A percentile compares a stretch with the other conserved stretches of the same genome.
phyloP scores from a whole-genome alignment of 2,888 invertebrate species.

The Metallyticus violacea region DNA sequence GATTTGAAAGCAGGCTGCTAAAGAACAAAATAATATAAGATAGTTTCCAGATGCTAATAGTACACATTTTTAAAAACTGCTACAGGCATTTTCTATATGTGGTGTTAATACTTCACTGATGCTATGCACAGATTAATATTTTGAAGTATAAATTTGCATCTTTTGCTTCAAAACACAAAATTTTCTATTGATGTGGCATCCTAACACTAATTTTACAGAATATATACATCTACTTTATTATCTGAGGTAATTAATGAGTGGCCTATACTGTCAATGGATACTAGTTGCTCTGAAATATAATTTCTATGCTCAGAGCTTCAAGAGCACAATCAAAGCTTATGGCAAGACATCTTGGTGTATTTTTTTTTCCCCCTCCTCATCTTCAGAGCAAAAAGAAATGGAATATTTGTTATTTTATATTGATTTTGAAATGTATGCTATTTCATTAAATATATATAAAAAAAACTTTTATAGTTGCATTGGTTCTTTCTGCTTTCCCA shows the following conservation, averaged over 20 bases:
- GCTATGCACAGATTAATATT: no score
- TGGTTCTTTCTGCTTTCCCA: background rate
- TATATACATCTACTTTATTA: no score
- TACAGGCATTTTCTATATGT: no score
- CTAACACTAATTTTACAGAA: background rate
- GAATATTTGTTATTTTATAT: constrained; percentile 23
- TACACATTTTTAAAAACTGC: no score
- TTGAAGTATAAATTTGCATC: background rate
- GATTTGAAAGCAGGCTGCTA: no score
- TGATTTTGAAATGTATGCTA: constrained; percentile 23
- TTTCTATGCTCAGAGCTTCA: background rate
- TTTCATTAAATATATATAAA: constrained; percentile 25
- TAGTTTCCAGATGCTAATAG: no score
- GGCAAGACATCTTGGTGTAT: background rate
- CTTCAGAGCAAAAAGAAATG: background rate
- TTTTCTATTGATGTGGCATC: background rate
- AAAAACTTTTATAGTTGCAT: background rate
- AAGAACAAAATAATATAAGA: no score
- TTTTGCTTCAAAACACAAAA: background rate
- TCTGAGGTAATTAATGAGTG: background rate
- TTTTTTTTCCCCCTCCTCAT: background rate
- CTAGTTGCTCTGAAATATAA: background rate
- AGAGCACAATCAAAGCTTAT: constrained; percentile 1
- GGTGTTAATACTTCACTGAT: no score
- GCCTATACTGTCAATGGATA: background rate